Evolutionary conservation across 2,888 invertebrate genomes (phyloP).

Genomic region (Leptogaster cylindrica): DNA sequence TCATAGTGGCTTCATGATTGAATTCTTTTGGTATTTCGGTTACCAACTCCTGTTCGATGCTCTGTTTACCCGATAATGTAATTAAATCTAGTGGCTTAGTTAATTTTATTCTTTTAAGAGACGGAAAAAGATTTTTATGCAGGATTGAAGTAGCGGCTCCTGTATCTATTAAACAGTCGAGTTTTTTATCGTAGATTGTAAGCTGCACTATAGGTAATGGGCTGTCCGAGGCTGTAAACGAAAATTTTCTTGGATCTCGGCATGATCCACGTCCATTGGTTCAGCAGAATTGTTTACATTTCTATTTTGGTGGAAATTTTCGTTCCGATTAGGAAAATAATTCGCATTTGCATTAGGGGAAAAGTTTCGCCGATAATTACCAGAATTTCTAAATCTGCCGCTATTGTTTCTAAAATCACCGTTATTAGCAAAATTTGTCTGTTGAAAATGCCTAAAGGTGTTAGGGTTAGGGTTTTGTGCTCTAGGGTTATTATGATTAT

Average conservation of each 20-base stretch:
- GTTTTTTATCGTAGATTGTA: background rate
- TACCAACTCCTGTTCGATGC: background rate
- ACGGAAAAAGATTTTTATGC: background rate
- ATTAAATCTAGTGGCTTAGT: background rate
- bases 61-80: background rate
- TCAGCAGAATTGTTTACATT: background rate
- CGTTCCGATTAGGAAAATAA: too few relatives aligned
- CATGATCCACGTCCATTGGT: constrained; percentile 11
- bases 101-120: background rate
- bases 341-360: too few relatives aligned
- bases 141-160: constrained; percentile 1
- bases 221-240: background rate
- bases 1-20: constrained; percentile 1
- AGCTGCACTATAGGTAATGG: constrained; percentile 8
- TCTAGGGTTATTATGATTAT: background rate
- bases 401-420: background rate
- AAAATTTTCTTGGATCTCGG: constrained; percentile 14
- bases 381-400: background rate
- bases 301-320: too few relatives aligned
- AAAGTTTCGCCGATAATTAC: too few relatives aligned
- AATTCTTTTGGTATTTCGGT: constrained; percentile 9
- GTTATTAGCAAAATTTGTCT: too few relatives aligned
- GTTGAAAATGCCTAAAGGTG: too few relatives aligned
- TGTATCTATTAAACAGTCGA: constrained; percentile 4
- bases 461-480: background rate